Evolutionary conservation across 1,140 invertebrate genomes (phyloP).

Genomic region (Neodiprion pinetum): DNA sequence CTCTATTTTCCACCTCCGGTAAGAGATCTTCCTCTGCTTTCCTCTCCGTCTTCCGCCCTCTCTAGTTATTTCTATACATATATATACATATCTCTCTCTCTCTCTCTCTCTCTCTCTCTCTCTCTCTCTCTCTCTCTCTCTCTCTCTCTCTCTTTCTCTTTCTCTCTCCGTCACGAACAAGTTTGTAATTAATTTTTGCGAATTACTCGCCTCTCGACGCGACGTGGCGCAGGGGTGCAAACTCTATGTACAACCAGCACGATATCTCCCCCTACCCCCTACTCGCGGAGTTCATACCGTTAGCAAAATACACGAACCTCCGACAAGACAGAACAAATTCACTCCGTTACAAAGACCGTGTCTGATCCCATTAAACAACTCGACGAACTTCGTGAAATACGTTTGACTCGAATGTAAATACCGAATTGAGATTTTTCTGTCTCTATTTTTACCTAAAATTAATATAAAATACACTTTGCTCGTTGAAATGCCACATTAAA

Average conservation of each 20-base stretch:
- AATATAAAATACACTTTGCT: too few species aligned
- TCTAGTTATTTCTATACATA: slow-evolving; percentile 33
- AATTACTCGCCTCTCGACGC: slow-evolving; percentile 55
- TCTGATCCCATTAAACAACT: slow-evolving; percentile 21
- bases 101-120: not conserved
- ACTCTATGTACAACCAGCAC: slow-evolving; percentile 35
- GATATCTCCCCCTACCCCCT: slow-evolving; percentile 40
- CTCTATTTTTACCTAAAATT: too few species aligned
- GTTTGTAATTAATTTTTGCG: slow-evolving; percentile 59
- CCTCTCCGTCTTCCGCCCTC: slow-evolving; percentile 32
- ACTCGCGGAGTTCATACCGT: slow-evolving; percentile 31
- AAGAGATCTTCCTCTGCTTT: slow-evolving; percentile 32
- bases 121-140: not conserved
- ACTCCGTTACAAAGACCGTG: slow-evolving; percentile 17
- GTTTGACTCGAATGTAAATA: not conserved
- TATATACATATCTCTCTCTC: too few species aligned
- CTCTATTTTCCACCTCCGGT: not conserved
- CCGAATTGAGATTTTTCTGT: too few species aligned
- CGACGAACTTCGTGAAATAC: not conserved
- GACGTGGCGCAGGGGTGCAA: slow-evolving; percentile 26
- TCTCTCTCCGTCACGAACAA: slow-evolving; percentile 38
- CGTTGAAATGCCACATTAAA: too few species aligned
- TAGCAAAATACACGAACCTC: slow-evolving; percentile 17
- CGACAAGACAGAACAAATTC: slow-evolving; percentile 33
- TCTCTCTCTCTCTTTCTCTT: not conserved